phyloP scores from a whole-genome alignment of 2,797 vertebrate species.

The Gallinago nigripennis region DNA sequence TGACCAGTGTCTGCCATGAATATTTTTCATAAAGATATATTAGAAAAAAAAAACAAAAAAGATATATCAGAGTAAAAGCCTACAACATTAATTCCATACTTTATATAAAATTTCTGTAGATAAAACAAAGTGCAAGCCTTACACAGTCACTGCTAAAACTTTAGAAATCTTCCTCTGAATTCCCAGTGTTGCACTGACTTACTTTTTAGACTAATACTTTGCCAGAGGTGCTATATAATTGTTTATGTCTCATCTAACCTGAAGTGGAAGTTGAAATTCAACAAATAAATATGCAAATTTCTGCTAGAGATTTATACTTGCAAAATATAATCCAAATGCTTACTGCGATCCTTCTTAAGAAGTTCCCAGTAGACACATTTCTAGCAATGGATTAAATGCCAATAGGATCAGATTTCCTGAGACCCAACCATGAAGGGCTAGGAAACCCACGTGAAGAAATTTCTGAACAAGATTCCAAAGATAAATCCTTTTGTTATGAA shows the following conservation, averaged over 20 bases:
- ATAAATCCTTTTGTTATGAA: not conserved
- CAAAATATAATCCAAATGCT: slow-evolving; percentile 25
- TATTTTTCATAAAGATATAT: not conserved
- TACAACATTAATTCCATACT: not conserved
- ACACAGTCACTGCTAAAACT: not conserved
- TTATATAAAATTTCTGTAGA: not conserved
- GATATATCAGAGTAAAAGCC: not conserved
- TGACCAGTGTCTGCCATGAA: not conserved
- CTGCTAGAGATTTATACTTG: slow-evolving; percentile 17
- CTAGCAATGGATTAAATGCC: not conserved
- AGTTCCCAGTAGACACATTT: not conserved
- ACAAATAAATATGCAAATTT: slow-evolving; percentile 33
- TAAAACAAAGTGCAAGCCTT: not conserved
- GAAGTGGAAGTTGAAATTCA: slow-evolving; percentile 11
- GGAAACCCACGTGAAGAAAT: not conserved
- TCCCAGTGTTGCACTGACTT: not conserved
- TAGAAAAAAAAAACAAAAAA: not conserved
- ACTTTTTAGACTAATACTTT: not conserved
- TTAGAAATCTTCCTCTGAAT: not conserved
- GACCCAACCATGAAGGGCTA: not conserved
- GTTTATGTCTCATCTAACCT: slow-evolving; percentile 24
- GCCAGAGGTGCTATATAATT: slow-evolving; percentile 7
- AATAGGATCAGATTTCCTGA: not conserved
- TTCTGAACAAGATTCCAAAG: not conserved
- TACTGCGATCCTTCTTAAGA: not conserved